These are phyloP conservation scores for Eurytoma adleriae DNA, from an alignment of 2,888 invertebrate genomes.

Conservation along the genomic window DNA sequence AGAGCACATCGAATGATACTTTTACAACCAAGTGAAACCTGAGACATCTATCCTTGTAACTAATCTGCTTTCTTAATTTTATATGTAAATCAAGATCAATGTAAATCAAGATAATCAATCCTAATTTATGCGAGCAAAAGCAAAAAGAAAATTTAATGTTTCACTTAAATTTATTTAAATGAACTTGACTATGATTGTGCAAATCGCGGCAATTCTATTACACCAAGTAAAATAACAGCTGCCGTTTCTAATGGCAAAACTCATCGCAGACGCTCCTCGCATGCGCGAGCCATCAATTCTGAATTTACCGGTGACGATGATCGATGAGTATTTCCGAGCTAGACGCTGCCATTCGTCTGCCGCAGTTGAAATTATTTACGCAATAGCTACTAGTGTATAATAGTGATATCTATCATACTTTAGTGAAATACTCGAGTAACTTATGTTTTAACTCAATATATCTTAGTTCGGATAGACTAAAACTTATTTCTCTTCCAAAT, in stretches of 20 bases:
- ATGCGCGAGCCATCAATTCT: constrained; percentile 38
- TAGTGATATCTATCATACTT: not conserved
- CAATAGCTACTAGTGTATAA: not conserved
- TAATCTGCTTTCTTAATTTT: too few relatives aligned
- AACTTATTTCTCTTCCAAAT: not conserved
- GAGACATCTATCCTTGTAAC: too few relatives aligned
- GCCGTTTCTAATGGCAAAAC: constrained; percentile 38
- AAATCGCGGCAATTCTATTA: constrained; percentile 22
- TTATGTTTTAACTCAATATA: not conserved
- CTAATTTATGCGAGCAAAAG: too few relatives aligned
- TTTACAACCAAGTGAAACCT: too few relatives aligned
- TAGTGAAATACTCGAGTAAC: not conserved
- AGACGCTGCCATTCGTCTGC: not conserved
- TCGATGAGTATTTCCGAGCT: constrained; percentile 17
- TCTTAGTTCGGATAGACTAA: not conserved
- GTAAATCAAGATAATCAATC: too few relatives aligned
- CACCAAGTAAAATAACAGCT: constrained; percentile 9
- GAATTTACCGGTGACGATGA: constrained; percentile 38
- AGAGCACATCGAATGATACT: too few relatives aligned
- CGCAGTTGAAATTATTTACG: not conserved
- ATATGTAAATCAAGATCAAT: too few relatives aligned
- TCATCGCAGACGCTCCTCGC: constrained; percentile 10
- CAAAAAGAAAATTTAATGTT: too few relatives aligned
- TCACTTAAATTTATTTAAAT: not conserved
- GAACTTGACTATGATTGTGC: constrained; percentile 7